phyloP scores from a whole-genome alignment of 2,888 invertebrate genomes.

The Halictus quadricinctus region DNA sequence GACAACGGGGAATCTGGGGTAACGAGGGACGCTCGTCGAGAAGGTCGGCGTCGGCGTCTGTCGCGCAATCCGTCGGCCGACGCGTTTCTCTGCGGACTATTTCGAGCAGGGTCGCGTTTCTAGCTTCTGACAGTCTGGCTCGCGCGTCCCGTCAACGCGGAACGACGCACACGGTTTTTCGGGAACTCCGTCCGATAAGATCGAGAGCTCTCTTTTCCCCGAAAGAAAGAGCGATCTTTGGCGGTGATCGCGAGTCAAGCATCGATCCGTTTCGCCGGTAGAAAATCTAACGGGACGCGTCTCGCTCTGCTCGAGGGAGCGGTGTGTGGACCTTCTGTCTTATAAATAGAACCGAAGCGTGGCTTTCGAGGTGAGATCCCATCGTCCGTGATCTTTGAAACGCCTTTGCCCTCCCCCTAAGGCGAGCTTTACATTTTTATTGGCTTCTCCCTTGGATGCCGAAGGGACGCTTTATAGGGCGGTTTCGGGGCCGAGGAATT shows the following conservation, averaged over 20 bases:
- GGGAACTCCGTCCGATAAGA: not conserved
- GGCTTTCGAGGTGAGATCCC: constrained; percentile 15
- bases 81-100: constrained; percentile 60
- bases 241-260: not conserved
- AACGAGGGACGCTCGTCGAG: constrained; percentile 47
- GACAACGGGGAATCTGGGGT: constrained; percentile 45
- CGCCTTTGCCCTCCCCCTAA: not conserved
- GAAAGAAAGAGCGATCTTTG: constrained; percentile 1
- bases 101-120: constrained; percentile 60
- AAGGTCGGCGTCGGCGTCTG: constrained; percentile 48
- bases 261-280: not conserved
- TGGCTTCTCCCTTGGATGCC: not conserved
- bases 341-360: not conserved
- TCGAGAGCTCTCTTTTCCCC: not conserved
- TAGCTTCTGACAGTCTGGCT: constrained; percentile 56
- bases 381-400: constrained; percentile 5
- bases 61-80: constrained; percentile 52
- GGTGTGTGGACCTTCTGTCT: not conserved
- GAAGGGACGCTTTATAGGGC: not conserved
- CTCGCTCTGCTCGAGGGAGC: not conserved
- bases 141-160: constrained; percentile 54
- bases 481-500: not conserved
- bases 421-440: constrained; percentile 1
- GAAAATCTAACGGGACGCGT: not conserved
- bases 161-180: constrained; percentile 26